Conservation (phyloP, 2,797 vertebrate genomes). For the Euthynnus affinis region DNA sequence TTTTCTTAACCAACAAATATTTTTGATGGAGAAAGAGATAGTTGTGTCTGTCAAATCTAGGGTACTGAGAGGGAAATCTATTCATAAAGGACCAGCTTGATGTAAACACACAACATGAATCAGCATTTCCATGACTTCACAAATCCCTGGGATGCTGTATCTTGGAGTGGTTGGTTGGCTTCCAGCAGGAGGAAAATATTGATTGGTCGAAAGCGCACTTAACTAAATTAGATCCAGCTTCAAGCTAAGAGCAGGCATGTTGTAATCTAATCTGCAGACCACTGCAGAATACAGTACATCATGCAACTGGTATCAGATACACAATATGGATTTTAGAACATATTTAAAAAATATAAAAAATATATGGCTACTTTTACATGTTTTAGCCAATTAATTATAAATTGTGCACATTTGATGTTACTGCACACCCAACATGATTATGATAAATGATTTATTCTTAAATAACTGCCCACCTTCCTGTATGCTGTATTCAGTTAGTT, state of each 20-base stretch:
- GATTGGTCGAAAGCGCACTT: constrained; percentile 14
- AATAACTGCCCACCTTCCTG: too few species aligned
- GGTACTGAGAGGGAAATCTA: neutral
- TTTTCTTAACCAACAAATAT: neutral
- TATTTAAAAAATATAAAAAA: too few species aligned
- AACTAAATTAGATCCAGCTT: constrained; percentile 33
- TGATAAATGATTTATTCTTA: too few species aligned
- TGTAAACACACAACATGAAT: constrained; percentile 8
- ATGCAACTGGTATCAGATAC: neutral
- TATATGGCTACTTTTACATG: neutral
- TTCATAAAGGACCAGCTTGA: neutral
- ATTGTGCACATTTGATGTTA: neutral
- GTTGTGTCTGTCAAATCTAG: neutral
- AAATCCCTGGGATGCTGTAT: neutral
- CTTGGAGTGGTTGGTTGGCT: constrained; percentile 16
- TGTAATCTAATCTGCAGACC: constrained; percentile 27
- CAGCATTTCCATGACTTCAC: neutral
- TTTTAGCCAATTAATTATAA: neutral
- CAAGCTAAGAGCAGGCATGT: constrained; percentile 2
- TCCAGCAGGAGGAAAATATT: constrained; percentile 27
- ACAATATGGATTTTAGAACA: neutral
- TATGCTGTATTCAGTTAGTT: neutral
- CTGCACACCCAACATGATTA: neutral
- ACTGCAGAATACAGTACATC: neutral
- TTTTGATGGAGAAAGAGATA: neutral